These are phyloP conservation scores for Arrhamphus sclerolepis DNA, from an alignment of 2,797 vertebrate genomes.

Conservation along the genomic window DNA sequence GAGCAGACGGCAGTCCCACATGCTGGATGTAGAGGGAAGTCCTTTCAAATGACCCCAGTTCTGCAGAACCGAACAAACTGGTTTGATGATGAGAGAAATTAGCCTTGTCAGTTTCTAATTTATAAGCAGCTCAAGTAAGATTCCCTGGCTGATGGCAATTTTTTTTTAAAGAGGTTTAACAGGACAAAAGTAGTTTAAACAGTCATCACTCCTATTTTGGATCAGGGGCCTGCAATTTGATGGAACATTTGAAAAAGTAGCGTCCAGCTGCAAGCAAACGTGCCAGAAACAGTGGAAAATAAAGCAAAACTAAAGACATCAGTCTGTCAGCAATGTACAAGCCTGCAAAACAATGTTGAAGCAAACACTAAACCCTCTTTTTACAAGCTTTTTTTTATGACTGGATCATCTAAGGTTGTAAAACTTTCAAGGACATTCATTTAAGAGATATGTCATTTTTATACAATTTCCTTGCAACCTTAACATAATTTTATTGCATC, in stretches of 20 bases:
- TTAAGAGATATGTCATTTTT: slow-evolving; percentile 1
- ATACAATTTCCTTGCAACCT: slow-evolving; percentile 22
- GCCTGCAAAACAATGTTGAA: not conserved
- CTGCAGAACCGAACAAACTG: slow-evolving; percentile 23
- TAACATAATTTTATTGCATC: slow-evolving; percentile 49
- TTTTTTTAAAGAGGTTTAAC: slow-evolving; percentile 3
- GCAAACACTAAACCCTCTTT: not conserved
- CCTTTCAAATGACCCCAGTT: slow-evolving; percentile 21
- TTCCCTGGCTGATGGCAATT: slow-evolving; percentile 7
- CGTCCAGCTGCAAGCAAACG: slow-evolving; percentile 22
- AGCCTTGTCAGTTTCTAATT: not conserved
- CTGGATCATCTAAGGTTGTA: not conserved
- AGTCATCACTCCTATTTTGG: not conserved
- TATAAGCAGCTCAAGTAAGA: slow-evolving; percentile 24
- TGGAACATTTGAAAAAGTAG: slow-evolving; percentile 13
- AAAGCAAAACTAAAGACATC: slow-evolving; percentile 24
- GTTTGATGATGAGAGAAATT: slow-evolving; percentile 14
- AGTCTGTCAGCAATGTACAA: slow-evolving; percentile 7
- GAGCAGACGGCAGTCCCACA: not conserved
- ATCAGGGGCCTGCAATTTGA: slow-evolving; percentile 29
- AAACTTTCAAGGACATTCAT: not conserved
- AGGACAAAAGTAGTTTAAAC: not conserved
- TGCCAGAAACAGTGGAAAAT: slow-evolving; percentile 41
- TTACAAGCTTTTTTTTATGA: not conserved
- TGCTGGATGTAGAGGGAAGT: slow-evolving; percentile 28